These are phyloP conservation scores for Microctonus brassicae DNA, from an alignment of 2,888 invertebrate genomes.

Conservation along the genomic window DNA sequence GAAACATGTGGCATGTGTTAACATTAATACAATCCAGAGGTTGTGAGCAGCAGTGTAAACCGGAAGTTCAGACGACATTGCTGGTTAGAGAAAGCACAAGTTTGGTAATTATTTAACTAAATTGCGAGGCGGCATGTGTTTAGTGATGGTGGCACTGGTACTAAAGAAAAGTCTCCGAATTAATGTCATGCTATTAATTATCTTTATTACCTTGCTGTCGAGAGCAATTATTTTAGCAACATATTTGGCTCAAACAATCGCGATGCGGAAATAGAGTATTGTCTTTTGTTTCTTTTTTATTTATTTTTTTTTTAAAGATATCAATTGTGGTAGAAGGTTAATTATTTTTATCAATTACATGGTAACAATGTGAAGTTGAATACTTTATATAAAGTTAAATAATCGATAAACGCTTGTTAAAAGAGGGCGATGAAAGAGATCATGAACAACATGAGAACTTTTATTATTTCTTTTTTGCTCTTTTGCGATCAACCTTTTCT, in stretches of 20 bases:
- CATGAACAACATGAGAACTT: too few species aligned
- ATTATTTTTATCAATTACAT: too few species aligned
- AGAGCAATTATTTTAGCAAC: slow-evolving; percentile 57
- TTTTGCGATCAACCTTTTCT: too few species aligned
- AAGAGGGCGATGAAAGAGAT: too few species aligned
- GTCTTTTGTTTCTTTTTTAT: not conserved
- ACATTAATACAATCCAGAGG: slow-evolving; percentile 22
- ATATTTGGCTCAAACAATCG: not conserved
- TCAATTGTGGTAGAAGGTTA: not conserved
- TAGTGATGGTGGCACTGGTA: slow-evolving; percentile 56
- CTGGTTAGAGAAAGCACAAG: slow-evolving; percentile 48
- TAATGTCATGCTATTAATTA: slow-evolving; percentile 67
- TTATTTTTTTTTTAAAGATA: not conserved
- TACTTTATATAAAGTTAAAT: too few species aligned
- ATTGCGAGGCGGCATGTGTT: slow-evolving; percentile 59
- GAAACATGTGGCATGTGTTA: slow-evolving; percentile 15
- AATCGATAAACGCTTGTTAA: too few species aligned
- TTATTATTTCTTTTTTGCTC: too few species aligned
- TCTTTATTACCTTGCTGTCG: slow-evolving; percentile 61
- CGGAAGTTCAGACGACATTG: slow-evolving; percentile 19
- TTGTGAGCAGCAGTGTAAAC: slow-evolving; percentile 12
- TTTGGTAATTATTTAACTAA: slow-evolving; percentile 68
- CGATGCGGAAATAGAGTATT: slow-evolving; percentile 21
- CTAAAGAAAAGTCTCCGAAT: slow-evolving; percentile 64
- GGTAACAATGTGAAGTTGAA: too few species aligned